Conservation (phyloP, 2,113 vertebrate genomes). For the Misgurnus mizolepis region DNA sequence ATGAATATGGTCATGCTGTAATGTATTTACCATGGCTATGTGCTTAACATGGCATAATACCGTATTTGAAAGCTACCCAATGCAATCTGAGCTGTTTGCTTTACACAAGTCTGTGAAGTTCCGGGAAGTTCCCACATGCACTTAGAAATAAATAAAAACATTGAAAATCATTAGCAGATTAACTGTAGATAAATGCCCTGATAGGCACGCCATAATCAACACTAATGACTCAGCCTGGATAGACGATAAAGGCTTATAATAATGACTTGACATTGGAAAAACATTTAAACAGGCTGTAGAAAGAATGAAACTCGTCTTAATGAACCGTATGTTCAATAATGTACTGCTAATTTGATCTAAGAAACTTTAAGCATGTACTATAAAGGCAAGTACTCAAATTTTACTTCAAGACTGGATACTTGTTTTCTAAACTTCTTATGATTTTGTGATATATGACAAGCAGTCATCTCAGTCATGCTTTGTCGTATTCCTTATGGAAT, state of each 20-base stretch:
- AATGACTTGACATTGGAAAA: slow-evolving; percentile 24
- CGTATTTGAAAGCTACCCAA: neutral
- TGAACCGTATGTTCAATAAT: slow-evolving; percentile 1
- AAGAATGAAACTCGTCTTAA: slow-evolving; percentile 14
- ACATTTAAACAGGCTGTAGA: neutral
- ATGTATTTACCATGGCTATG: too few species aligned
- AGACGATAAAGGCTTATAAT: slow-evolving; percentile 24
- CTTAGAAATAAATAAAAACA: slow-evolving; percentile 31
- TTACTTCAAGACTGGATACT: slow-evolving; percentile 1
- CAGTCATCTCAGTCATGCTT: neutral
- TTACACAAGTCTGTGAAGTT: neutral
- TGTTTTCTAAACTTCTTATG: neutral
- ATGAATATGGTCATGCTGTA: too few species aligned
- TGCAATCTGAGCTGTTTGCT: neutral
- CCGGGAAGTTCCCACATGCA: neutral
- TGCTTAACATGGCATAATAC: too few species aligned
- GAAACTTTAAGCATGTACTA: neutral
- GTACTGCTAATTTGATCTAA: neutral
- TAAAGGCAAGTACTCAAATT: neutral
- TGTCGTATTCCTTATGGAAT: neutral
- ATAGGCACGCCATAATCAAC: slow-evolving; percentile 22
- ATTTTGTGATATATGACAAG: neutral
- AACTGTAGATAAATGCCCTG: slow-evolving; percentile 20
- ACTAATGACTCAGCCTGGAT: slow-evolving; percentile 3
- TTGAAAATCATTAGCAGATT: slow-evolving; percentile 26